A percentile compares a stretch with the other conserved stretches of the same genome.
These are phyloP conservation scores for Tortricodes alternella DNA, from an alignment of 2,888 invertebrate species.

Conservation along the genomic window DNA sequence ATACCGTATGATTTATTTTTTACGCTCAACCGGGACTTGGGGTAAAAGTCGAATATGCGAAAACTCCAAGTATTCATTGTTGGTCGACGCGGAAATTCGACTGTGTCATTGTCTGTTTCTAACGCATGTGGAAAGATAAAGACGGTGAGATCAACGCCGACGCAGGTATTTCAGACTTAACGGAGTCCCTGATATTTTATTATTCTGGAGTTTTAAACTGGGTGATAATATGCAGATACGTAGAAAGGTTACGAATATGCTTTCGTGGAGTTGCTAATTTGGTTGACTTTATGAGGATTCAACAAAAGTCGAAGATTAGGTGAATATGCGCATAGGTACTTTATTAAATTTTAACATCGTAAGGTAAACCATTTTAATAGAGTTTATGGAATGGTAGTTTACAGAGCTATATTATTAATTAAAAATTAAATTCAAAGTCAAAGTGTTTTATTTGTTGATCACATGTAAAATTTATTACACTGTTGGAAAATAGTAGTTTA, in stretches of 20 bases:
- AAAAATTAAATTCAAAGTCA: no score
- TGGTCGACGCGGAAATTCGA: constrained; percentile 25
- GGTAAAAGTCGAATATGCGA: constrained; percentile 29
- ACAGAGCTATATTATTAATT: no score
- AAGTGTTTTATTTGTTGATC: no score
- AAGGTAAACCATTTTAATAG: neutral
- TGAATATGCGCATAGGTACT: constrained; percentile 16
- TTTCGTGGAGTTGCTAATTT: constrained; percentile 1
- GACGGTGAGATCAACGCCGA: constrained; percentile 8
- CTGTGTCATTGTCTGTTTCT: constrained; percentile 16
- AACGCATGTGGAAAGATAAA: neutral
- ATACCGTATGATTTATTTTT: constrained; percentile 36
- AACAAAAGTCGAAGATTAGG: constrained; percentile 2
- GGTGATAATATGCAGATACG: constrained; percentile 24
- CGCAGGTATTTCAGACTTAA: constrained; percentile 11
- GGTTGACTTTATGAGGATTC: constrained; percentile 22
- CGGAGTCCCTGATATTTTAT: constrained; percentile 15
- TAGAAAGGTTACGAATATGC: constrained; percentile 10
- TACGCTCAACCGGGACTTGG: constrained; percentile 27
- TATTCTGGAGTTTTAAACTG: constrained; percentile 27
- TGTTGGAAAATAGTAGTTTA: no score
- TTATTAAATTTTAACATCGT: constrained; percentile 6
- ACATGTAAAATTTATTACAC: no score
- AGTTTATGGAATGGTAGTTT: constrained; percentile 7
- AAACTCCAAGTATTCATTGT: constrained; percentile 29